Base-by-base conservation (phyloP, 2,113 vertebrate genomes). In the Turnix velox region DNA sequence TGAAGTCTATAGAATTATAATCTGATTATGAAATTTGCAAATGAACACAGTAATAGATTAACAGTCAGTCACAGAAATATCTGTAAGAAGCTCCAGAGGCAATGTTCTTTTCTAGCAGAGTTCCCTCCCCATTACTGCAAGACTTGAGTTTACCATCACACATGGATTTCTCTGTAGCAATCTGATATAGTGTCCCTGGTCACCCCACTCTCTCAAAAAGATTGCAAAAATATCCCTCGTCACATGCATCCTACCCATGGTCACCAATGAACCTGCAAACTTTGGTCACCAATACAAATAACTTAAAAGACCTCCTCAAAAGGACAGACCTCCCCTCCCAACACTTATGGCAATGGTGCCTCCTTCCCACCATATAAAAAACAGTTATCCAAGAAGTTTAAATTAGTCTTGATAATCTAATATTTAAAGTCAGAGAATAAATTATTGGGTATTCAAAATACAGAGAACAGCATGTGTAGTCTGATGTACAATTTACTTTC, bases 241-340 rank as follows among this genome's bases (percentile, higher is more conserved):
- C 6, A 3, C 3, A 2, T 19, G 14, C 2, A 1, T 42, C 18
- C 22, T 45, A n/a, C 8, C 4, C 17, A 31, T 49, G 8, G 16
- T 78, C 28, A 17, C 35, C 1, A 0, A 48, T 9, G 54, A 71
- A 33, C 8, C 10, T 49, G 10, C 8, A 82, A 49, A 7, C 7
- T 82, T 82, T 58, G 19, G 13, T 63, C 46, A 90, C 9, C 28
- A 79, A 30, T 7, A 4, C 27, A 1, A 4, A 54, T 49, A 77
- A 19, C 4, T 40, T 37, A 30, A 59, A 76, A 76, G 4, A 48
- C 4, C 18, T 37, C 37, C 25, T 76, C 22, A 25, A 18, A 28
- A 68, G 4, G 4, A 40, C 35, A 52, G 12, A n/a, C n/a, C n/a
- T n/a, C n/a, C n/a, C n/a, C n/a, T n/a, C n/a, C n/a, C 27, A 80